phyloP scores from a whole-genome alignment of 2,888 invertebrate species.

The Amblyjoppa proteus region DNA sequence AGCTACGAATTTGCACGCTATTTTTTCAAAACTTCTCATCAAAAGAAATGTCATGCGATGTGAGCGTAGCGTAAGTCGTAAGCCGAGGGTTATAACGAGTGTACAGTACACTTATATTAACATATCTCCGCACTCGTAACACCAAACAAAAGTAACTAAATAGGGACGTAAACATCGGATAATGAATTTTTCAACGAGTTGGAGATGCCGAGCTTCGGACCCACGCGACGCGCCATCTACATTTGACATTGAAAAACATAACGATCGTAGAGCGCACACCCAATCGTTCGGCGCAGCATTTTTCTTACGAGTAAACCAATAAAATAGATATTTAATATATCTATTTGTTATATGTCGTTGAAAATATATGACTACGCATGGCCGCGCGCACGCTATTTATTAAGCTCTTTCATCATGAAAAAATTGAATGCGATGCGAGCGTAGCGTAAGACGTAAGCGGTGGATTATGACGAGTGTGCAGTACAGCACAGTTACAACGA shows the following conservation, averaged over 20 bases:
- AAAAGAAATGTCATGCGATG: slow-evolving; percentile 44
- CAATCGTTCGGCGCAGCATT: no score
- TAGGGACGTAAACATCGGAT: no score
- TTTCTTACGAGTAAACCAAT: background rate
- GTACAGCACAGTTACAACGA: slow-evolving; percentile 13
- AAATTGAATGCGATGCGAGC: slow-evolving; percentile 52
- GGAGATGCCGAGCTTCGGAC: no score
- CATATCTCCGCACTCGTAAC: no score
- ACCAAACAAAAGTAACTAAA: no score
- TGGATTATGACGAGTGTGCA: background rate
- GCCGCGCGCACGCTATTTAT: slow-evolving; percentile 16
- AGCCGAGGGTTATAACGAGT: background rate
- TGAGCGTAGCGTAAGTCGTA: slow-evolving; percentile 24
- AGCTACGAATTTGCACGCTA: background rate
- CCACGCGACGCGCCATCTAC: no score
- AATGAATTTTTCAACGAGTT: no score
- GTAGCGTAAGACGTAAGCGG: slow-evolving; percentile 2
- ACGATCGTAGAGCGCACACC: no score
- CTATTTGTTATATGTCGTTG: background rate
- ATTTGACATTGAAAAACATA: no score
- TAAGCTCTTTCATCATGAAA: slow-evolving; percentile 20
- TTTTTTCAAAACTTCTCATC: slow-evolving; percentile 21
- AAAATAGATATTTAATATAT: background rate
- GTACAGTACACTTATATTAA: background rate
- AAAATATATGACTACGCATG: background rate